Base-by-base conservation (phyloP, 2,888 invertebrate species). In the Drosophila tripunctata region DNA sequence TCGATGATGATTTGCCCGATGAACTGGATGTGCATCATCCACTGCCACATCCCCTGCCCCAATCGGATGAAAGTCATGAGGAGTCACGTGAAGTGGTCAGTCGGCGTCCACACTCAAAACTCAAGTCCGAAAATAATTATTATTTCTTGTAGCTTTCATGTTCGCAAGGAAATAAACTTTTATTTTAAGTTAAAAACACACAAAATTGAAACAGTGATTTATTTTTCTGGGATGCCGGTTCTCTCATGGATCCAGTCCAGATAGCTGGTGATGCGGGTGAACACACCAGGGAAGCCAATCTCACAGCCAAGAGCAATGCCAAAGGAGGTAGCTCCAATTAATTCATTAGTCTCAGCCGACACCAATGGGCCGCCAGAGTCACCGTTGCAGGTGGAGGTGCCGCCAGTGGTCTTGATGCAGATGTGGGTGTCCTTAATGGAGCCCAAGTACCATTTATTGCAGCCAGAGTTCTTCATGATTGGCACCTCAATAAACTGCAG, bases 1-100 rank as follows among this genome's bases (percentile, higher is more conserved):
- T 51, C n/a, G 65, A 55, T 0, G 86, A 76, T n/a, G 87, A 83
- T 64, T 54, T 56, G 24, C 83, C 71, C 8, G 87, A 87, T 35
- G 86, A 87, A 21, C 69, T 83, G 43, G 87, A 83, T 21, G 61
- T 73, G 4, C 58, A 57, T 4, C 51, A 48, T 4, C 40, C 36
- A 15, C 21, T 17, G 14, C 38, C 38, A 8, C 17, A 2, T 1
- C 41, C 38, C 0, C 14, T 54, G 7, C 21, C 17, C 38, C 55
- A 41, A 10, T 68, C 70, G 4, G 69, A 67, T 2, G 72, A 78
- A 52, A 64, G 69, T n/a, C n/a, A n/a, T 30, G 36, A 19, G 8
- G 50, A 51, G 19, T 38, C 17, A 8, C n/a, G n/a, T n/a, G 75
- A 64, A 8, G 47, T 61, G 4, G 56, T 48, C 31, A 64, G 63